Base-by-base conservation (phyloP, 2,113 vertebrate genomes). In the Promerops cafer region DNA sequence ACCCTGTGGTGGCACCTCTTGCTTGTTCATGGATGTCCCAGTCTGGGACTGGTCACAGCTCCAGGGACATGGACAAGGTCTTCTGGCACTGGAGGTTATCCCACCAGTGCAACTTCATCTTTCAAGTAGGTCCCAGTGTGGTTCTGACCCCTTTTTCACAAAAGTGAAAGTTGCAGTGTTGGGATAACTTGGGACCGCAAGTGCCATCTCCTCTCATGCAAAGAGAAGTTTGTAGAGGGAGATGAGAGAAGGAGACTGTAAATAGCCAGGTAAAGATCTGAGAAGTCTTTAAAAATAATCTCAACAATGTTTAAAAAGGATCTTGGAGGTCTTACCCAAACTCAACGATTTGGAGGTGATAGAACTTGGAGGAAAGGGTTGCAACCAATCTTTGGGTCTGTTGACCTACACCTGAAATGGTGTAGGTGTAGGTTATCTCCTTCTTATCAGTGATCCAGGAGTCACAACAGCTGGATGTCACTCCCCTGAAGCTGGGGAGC, bases 301-400 rank as follows among this genome's bases (percentile, higher is more conserved):
- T 54, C n/a, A 30, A 6, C 1, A 1, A 16, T 47, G 8, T 54
- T 87, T 40, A 8, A 53, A 39, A 39, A 26, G 18, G n/a, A 60
- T 26, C 45, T n/a, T 57, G 28, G 13, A 35, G 20, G 20, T 45
- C 33, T 83, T 76, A 40, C 40, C 61, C 9, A 19, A 49, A 17
- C 9, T 35, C 18, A 47, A 0, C 0, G 1, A 42, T 31, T 61
- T 53, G 30, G 9, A 31, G 47, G 6, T 16, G 39, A 8, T 21
- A 59, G 44, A 68, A 8, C 15, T 33, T 39, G 12, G 16, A 76
- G 31, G 12, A 53, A 72, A 47, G 9, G 1, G 1, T 37, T 64
- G 17, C 10, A 45, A 27, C 4, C 8, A 10, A 10, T 7, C 11
- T 78, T 42, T 28, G 23, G 39, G 9, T 74, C 33, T 52, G 13